phyloP scores from a whole-genome alignment of 2,113 vertebrate genomes.

The Dicentrarchus labrax region DNA sequence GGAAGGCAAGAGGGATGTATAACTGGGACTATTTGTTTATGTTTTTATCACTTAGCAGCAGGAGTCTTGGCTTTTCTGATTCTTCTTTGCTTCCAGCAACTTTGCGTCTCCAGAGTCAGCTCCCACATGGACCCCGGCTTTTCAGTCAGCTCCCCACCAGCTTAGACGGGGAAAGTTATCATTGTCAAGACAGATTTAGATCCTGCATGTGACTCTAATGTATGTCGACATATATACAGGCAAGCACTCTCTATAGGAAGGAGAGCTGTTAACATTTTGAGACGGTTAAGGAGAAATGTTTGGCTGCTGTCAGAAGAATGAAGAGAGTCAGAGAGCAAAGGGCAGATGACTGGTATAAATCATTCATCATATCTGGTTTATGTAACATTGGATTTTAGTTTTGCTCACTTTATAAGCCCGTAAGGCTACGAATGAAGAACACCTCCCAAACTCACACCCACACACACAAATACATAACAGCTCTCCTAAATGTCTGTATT shows the following conservation, averaged over 20 bases:
- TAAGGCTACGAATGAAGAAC: conserved; percentile 50
- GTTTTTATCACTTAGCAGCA: conserved; percentile 66
- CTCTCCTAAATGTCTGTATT: conserved; percentile 57
- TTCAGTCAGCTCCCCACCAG: conserved; percentile 41
- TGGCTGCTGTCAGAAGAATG: background rate
- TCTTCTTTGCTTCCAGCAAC: conserved; percentile 30
- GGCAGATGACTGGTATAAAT: conserved; percentile 20
- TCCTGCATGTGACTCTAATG: conserved; percentile 16
- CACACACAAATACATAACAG: conserved; percentile 47
- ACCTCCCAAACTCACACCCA: conserved; percentile 45
- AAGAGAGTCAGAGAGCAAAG: conserved; percentile 29
- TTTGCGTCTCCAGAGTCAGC: conserved; percentile 44
- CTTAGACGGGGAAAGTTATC: conserved; percentile 38
- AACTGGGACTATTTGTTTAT: conserved; percentile 49
- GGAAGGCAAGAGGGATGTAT: conserved; percentile 7
- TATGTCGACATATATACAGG: conserved; percentile 17
- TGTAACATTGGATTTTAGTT: conserved; percentile 37
- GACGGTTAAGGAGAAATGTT: background rate
- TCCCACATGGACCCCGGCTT: conserved; percentile 50
- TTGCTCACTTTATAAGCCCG: conserved; percentile 32
- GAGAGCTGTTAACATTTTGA: background rate
- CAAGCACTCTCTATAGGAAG: conserved; percentile 31
- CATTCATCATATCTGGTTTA: conserved; percentile 43
- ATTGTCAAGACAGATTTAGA: conserved; percentile 50
- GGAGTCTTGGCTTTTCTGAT: conserved; percentile 61